phyloP scores from a whole-genome alignment of 2,113 vertebrate genomes.

The Oncorhynchus gorbuscha region DNA sequence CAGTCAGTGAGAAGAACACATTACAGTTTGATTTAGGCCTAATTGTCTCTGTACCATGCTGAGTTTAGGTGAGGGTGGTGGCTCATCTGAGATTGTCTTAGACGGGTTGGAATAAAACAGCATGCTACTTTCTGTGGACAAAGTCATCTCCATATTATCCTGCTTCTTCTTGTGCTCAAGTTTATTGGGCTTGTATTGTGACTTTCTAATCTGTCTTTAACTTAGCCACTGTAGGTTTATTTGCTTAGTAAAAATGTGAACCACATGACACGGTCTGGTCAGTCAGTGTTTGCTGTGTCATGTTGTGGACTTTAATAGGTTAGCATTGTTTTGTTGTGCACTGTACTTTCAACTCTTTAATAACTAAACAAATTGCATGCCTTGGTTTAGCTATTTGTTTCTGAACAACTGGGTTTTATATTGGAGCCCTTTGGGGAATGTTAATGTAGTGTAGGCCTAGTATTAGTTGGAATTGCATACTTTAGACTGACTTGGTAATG shows the following conservation, averaged over 20 bases:
- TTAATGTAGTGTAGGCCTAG: too few species aligned
- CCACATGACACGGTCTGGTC: neutral
- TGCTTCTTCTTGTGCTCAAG: too few species aligned
- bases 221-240: neutral
- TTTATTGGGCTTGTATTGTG: neutral
- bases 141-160: neutral
- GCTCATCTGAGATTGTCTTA: neutral
- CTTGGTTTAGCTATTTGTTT: too few species aligned
- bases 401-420: too few species aligned
- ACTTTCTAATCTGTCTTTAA: neutral
- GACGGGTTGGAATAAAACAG: too few species aligned
- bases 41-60: too few species aligned
- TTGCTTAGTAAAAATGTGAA: neutral
- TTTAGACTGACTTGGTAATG: too few species aligned
- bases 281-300: neutral
- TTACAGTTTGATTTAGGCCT: too few species aligned
- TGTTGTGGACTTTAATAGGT: neutral
- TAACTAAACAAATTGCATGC: too few species aligned
- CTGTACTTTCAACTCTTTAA: conserved; percentile 3
- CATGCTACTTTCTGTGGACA: neutral
- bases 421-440: too few species aligned
- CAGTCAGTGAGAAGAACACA: too few species aligned
- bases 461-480: too few species aligned
- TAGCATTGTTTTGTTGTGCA: neutral
- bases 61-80: neutral